Evolutionary conservation across 2,797 vertebrate genomes (phyloP).

Genomic region (Nannoperca obscura): DNA sequence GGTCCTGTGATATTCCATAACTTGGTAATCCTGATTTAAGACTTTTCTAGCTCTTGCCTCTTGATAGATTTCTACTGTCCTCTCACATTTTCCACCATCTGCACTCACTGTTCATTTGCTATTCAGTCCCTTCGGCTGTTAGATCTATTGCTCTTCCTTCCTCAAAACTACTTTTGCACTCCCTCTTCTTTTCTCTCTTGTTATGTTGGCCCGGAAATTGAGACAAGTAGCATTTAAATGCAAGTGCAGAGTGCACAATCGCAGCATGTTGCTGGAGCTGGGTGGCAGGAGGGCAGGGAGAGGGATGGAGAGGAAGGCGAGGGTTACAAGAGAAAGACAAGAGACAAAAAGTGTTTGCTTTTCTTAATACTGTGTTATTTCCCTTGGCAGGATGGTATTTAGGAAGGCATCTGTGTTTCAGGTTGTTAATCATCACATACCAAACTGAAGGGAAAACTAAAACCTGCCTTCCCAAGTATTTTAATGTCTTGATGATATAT

Average conservation of each 20-base stretch:
- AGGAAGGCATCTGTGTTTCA: slow-evolving; percentile 42
- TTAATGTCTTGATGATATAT: slow-evolving; percentile 10
- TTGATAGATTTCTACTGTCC: slow-evolving; percentile 5
- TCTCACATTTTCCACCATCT: not conserved
- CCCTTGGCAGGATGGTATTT: slow-evolving; percentile 58
- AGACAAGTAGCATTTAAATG: slow-evolving; percentile 53
- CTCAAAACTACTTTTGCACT: slow-evolving; percentile 4
- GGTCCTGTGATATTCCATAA: not conserved
- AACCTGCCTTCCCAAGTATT: slow-evolving; percentile 20
- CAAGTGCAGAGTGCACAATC: slow-evolving; percentile 7
- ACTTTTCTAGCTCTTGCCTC: not conserved
- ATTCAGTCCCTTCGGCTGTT: slow-evolving; percentile 13
- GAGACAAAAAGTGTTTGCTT: slow-evolving; percentile 30
- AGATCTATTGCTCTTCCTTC: slow-evolving; percentile 24
- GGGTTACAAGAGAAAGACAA: slow-evolving; percentile 21
- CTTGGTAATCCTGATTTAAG: not conserved
- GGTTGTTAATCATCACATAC: slow-evolving; percentile 45
- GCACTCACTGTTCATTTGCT: slow-evolving; percentile 21
- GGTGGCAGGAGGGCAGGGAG: slow-evolving; percentile 30
- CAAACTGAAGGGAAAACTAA: slow-evolving; percentile 18
- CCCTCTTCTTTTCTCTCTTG: slow-evolving; percentile 4
- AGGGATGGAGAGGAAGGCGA: slow-evolving; percentile 21
- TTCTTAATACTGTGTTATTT: slow-evolving; percentile 55
- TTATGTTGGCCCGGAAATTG: slow-evolving; percentile 33
- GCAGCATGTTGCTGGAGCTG: slow-evolving; percentile 27